Evolutionary conservation across 2,888 invertebrate species (phyloP), one percentile per base, ranked within the genome.

Genomic region (Agapostemon virescens): DNA sequence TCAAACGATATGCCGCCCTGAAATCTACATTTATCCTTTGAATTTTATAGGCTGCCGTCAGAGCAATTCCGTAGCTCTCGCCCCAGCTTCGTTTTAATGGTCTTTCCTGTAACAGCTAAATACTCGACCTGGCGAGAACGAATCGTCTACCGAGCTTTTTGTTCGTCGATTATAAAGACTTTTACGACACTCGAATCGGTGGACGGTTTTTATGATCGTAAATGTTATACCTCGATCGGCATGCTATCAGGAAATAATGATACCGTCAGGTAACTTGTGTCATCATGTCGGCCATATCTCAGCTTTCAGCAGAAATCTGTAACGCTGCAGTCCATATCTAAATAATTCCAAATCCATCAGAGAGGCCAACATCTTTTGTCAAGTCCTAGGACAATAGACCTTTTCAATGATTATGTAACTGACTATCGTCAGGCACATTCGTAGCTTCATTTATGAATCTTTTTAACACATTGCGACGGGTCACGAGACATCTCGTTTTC

Each of bases 1-100:
- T 87, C 89, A 88, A 90, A 90, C 90, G 89, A 90, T 88, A 88
- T 88, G 88, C 91, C 91, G 91, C 89, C 89, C 89, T 90, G 88
- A 90, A 89, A 89, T 90, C 90, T 90, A 89, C 90, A 90, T 90
- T 88, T 88, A 90, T 81, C 85, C 88, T 86, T 84, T 86, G 88
- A 90, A 90, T 90, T 91, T 91, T 90, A 91, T 90, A 89, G 90
- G 88, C 83, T 82, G 70, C 78, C 85, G 84, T 77, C 85, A 55
- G 76, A 66, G 58, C 74, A 86, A 82, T 86, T 78, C 77, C 69
- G 69, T 70, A 38, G 66, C 67, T 68, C 78, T 55, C 80, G 69
- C 66, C 36, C 58, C 70, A 58, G 42, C 86, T 68, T 83, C 83
- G 45, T 67, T 76, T 77, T 81, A 88, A 90, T 87, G 91, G 90